Conservation (phyloP, 2,797 vertebrate genomes). For the Ctenopoma multispine region DNA sequence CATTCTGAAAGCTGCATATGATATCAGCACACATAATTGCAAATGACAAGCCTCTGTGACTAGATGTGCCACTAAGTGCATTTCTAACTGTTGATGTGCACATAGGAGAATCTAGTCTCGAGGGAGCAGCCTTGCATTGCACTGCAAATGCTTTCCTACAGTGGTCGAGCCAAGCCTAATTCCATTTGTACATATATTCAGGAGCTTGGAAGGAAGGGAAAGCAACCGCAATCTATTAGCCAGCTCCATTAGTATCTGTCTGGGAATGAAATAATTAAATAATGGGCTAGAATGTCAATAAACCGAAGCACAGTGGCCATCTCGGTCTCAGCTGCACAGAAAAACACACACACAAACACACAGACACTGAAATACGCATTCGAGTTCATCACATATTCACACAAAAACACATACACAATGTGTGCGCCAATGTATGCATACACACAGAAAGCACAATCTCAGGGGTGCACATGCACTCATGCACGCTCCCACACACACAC, state of each 20-base stretch:
- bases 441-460: constrained; percentile 4
- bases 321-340: constrained; percentile 61
- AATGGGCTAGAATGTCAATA: constrained; percentile 86
- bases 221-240: constrained; percentile 86
- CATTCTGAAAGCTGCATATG: constrained; percentile 35
- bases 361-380: constrained; percentile 37
- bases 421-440: not conserved
- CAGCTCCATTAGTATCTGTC: constrained; percentile 87
- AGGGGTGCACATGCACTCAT: constrained; percentile 6
- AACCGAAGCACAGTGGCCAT: constrained; percentile 76
- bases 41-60: constrained; percentile 52
- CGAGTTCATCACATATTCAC: constrained; percentile 50
- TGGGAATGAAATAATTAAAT: constrained; percentile 89
- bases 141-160: constrained; percentile 64
- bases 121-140: constrained; percentile 58
- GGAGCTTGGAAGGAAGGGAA: constrained; percentile 75
- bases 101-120: constrained; percentile 67
- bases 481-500: constrained; percentile 24
- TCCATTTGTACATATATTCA: constrained; percentile 84
- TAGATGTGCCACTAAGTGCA: constrained; percentile 66
- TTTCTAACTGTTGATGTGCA: constrained; percentile 77
- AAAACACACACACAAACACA: constrained; percentile 52
- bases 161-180: constrained; percentile 74
- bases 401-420: constrained; percentile 33
- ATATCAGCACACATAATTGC: constrained; percentile 53